These are phyloP conservation scores for Sylvia borin DNA, from an alignment of 2,797 vertebrate genomes.

Conservation along the genomic window DNA sequence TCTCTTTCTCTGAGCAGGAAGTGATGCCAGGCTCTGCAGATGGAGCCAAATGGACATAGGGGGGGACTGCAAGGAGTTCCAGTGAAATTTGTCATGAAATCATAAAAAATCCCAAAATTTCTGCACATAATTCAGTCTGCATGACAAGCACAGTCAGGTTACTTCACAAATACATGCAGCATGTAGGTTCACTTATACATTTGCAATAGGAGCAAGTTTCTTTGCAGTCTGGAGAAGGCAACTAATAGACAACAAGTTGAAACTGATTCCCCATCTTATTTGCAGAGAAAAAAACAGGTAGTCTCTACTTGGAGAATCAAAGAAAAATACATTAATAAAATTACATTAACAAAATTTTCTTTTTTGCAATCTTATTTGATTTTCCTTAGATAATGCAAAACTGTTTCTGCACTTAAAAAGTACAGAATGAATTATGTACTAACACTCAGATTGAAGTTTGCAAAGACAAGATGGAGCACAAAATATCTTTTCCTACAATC, in stretches of 20 bases:
- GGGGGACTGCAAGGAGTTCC: neutral
- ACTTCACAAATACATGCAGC: neutral
- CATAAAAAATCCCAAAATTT: neutral
- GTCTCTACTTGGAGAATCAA: conserved; percentile 7
- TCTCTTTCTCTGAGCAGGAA: neutral
- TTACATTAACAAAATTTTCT: conserved; percentile 20
- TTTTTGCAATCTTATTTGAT: conserved; percentile 34
- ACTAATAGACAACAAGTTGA: neutral
- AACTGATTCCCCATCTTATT: conserved; percentile 32
- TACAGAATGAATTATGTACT: conserved; percentile 14
- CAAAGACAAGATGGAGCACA: neutral
- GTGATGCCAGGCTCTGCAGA: neutral
- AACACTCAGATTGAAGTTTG: neutral
- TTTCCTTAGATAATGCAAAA: conserved; percentile 50
- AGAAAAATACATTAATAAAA: conserved; percentile 14
- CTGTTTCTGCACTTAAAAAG: neutral
- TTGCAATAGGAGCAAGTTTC: neutral
- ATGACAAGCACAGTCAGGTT: neutral
- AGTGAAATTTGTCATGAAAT: neutral
- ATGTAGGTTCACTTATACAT: neutral
- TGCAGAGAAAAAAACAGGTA: conserved; percentile 38
- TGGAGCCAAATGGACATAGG: neutral
- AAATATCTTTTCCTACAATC: conserved; percentile 8
- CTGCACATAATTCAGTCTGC: neutral
- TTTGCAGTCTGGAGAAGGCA: neutral